Evolutionary conservation across 2,888 invertebrate genomes (phyloP), one percentile per base, ranked within the genome.

Genomic region (Catocala fraxini): DNA sequence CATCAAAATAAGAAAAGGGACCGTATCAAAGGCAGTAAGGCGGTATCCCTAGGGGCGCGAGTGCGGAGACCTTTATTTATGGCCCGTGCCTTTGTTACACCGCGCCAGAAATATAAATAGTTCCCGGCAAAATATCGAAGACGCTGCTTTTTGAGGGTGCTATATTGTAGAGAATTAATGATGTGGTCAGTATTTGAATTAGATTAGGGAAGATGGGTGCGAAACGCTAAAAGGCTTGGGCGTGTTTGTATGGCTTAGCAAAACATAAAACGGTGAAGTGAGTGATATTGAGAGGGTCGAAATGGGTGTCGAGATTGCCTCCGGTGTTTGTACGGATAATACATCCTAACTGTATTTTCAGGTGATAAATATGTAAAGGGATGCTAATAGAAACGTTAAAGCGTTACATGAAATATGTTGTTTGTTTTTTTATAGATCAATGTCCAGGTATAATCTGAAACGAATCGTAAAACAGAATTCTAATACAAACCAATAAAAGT

Each of bases 111-210:
- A 91, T 93, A 94, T 93, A 94, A 93, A 94, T 93, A 93, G 93
- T 93, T 89, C 85, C 74, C 88, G 89, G 85, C 89, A 91, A 92
- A 92, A 92, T 91, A 92, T 91, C 88, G 89, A 82, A 85, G 83
- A 80, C 81, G 82, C 82, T 82, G 89, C 88, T 88, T 91, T 89
- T 86, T 87, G 89, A 87, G 93, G 92, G 93, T 87, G 91, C 84
- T 87, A 90, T 91, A 91, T 91, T 89, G 92, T 89, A 83, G 87
- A 86, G 89, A 93, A 94, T 93, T 93, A 93, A 94, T 94, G 94
- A 93, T 88, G 90, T 92, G 93, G 93, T 93, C 93, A 93, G 89
- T 79, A 88, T 87, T 88, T 76, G 85, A 84, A 92, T 93, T 91
- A 90, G 90, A 91, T 92, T 91, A 91, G 88, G 91, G 91, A 84